Conservation (phyloP, 2,888 invertebrate genomes). For the Phyllotreta cruciferae region DNA sequence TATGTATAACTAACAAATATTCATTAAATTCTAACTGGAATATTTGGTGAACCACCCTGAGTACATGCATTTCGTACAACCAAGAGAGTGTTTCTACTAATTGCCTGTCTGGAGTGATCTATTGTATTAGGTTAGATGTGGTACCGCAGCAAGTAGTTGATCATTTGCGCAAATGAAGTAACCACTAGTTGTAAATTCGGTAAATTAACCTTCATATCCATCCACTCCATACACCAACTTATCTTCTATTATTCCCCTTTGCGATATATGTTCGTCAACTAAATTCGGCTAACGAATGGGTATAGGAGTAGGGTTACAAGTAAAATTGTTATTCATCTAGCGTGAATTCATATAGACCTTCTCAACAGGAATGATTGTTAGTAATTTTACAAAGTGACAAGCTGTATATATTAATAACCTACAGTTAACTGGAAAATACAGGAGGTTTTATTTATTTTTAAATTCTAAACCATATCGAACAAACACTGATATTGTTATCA, state of each 20-base stretch:
- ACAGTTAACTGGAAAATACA: too few species aligned
- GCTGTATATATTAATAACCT: too few species aligned
- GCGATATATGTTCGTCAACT: background rate
- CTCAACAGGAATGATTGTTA: too few species aligned
- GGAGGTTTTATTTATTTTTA: background rate
- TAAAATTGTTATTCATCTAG: too few species aligned
- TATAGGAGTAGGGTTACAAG: too few species aligned
- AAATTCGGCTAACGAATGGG: too few species aligned
- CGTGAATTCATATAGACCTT: too few species aligned
- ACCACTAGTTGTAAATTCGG: slow-evolving; percentile 17
- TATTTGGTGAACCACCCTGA: too few species aligned
- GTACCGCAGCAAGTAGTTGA: slow-evolving; percentile 16
- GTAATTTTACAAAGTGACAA: too few species aligned
- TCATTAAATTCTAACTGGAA: too few species aligned
- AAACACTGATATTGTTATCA: background rate
- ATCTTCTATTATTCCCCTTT: slow-evolving; percentile 12
- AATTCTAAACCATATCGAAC: background rate
- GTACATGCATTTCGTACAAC: too few species aligned
- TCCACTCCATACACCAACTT: background rate
- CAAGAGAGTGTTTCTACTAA: slow-evolving; percentile 18
- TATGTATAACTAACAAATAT: too few species aligned
- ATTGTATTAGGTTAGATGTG: slow-evolving; percentile 14
- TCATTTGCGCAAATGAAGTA: slow-evolving; percentile 21
- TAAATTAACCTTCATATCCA: slow-evolving; percentile 18
- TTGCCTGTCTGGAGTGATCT: slow-evolving; percentile 16